phyloP scores from a whole-genome alignment of 2,797 vertebrate genomes.

The Sternotherus odoratus region DNA sequence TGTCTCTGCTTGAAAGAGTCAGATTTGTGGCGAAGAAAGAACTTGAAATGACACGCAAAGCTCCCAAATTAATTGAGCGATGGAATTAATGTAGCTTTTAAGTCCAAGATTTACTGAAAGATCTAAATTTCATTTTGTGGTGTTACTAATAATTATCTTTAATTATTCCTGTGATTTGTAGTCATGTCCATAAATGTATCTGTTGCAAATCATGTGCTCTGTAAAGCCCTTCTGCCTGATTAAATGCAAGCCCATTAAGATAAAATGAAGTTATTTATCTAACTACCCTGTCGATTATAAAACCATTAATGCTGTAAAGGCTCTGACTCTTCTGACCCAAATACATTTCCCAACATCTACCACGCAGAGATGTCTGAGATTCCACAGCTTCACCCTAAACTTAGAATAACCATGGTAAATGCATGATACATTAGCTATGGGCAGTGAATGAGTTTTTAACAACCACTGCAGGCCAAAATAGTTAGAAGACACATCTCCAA shows the following conservation, averaged over 20 bases:
- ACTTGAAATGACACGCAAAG: not conserved
- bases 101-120: not conserved
- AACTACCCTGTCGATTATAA: not conserved
- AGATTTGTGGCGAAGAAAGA: not conserved
- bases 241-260: not conserved
- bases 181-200: not conserved
- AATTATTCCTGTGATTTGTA: not conserved
- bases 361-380: not conserved
- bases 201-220: not conserved
- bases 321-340: not conserved
- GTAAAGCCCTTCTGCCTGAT: slow-evolving; percentile 9
- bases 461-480: slow-evolving; percentile 25
- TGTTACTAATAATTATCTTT: not conserved
- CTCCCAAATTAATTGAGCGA: not conserved
- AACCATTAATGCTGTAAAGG: not conserved
- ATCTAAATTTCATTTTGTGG: not conserved
- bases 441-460: slow-evolving; percentile 15
- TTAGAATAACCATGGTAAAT: not conserved
- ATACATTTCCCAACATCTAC: not conserved
- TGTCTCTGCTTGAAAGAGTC: not conserved
- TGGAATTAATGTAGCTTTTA: not conserved
- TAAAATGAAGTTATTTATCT: not conserved
- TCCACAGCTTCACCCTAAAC: not conserved
- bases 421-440: not conserved
- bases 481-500: not conserved